A percentile compares a stretch with the other conserved stretches of the same genome.
These are phyloP conservation scores for Siphamia tubifer DNA, from an alignment of 2,113 vertebrate genomes.

Conservation along the genomic window DNA sequence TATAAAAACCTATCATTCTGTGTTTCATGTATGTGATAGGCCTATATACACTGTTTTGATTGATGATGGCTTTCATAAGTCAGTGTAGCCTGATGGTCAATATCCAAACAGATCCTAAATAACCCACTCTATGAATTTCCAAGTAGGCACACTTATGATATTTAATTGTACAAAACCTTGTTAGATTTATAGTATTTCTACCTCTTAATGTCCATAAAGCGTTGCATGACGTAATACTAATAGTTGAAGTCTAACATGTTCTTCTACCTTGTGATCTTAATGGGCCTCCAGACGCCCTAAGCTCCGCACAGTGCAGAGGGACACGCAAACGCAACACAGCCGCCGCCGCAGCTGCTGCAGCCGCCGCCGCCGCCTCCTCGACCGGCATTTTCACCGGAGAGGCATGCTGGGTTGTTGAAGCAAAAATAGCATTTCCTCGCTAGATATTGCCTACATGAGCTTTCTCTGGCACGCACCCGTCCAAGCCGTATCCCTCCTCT, in stretches of 20 bases:
- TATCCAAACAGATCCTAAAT: background rate
- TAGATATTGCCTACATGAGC: conserved; percentile 41
- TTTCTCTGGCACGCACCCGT: conserved; percentile 52
- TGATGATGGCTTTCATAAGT: too few relatives aligned
- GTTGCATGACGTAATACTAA: background rate
- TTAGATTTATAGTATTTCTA: conserved; percentile 4
- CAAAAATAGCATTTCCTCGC: conserved; percentile 66
- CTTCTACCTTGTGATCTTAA: conserved; percentile 42
- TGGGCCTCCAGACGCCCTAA: conserved; percentile 37
- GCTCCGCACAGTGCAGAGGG: background rate
- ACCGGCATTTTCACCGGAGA: conserved; percentile 34
- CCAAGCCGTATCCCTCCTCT: conserved; percentile 14
- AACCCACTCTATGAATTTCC: background rate
- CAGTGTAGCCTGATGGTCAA: too few relatives aligned
- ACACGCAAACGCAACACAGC: conserved; percentile 18
- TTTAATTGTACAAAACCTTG: conserved; percentile 7
- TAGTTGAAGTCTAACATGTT: conserved; percentile 11
- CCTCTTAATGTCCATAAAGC: conserved; percentile 3
- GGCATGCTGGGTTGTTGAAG: conserved; percentile 40
- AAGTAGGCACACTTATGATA: background rate
- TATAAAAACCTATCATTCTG: too few relatives aligned
- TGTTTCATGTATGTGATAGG: too few relatives aligned
- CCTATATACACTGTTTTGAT: too few relatives aligned
- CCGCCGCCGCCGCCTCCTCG: conserved; percentile 7
- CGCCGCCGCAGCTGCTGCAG: background rate